These are phyloP conservation scores for Apamea sordens DNA, from an alignment of 2,888 invertebrate species.

Conservation along the genomic window DNA sequence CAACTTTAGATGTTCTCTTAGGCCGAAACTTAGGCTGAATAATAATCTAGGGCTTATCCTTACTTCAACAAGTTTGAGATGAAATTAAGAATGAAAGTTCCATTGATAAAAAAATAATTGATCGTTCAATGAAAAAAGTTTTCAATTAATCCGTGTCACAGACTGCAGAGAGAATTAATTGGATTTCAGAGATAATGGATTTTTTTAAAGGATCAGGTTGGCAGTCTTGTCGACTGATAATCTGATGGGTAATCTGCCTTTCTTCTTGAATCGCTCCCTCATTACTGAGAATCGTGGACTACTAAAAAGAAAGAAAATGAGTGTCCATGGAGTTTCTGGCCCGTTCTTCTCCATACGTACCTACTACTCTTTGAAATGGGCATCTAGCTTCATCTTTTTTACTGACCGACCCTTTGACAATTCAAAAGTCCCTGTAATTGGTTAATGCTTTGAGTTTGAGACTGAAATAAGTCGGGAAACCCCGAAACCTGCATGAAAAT, in stretches of 20 bases:
- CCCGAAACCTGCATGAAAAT: not conserved
- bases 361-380: too few species aligned
- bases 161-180: constrained; percentile 26
- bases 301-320: too few species aligned
- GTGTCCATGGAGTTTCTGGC: too few species aligned
- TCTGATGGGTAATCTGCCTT: not conserved
- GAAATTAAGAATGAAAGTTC: constrained; percentile 25
- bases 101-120: constrained; percentile 43
- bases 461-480: not conserved
- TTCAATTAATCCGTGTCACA: constrained; percentile 50
- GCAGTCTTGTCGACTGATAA: constrained; percentile 27
- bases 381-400: too few species aligned
- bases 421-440: too few species aligned
- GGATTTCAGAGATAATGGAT: constrained; percentile 48
- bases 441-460: too few species aligned
- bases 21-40: constrained; percentile 4
- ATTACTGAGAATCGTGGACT: not conserved
- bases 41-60: constrained; percentile 16
- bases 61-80: constrained; percentile 5
- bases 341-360: too few species aligned
- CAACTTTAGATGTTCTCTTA: not conserved
- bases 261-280: not conserved
- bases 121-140: constrained; percentile 45
- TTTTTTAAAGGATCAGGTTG: constrained; percentile 31
- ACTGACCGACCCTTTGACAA: too few species aligned